These are phyloP conservation scores for Lepeophtheirus nordmannii DNA, from an alignment of 2,888 invertebrate genomes.

Conservation along the genomic window DNA sequence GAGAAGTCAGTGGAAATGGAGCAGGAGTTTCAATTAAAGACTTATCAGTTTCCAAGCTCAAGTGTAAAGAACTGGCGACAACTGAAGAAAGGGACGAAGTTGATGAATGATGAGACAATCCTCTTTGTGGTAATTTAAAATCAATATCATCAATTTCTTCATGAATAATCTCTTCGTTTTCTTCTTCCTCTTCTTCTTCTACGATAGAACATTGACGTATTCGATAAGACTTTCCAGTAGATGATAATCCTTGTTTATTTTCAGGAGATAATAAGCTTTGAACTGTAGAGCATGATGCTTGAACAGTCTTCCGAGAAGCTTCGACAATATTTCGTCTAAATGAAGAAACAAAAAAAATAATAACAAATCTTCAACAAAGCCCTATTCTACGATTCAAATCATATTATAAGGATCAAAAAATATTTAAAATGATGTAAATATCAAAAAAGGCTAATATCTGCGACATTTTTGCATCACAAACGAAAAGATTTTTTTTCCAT, in stretches of 20 bases:
- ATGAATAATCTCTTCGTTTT: constrained; percentile 24
- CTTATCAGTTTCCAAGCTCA: neutral
- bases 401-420: too few species aligned
- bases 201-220: constrained; percentile 27
- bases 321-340: neutral
- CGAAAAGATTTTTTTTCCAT: too few species aligned
- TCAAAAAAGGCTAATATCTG: too few species aligned
- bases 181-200: constrained; percentile 29
- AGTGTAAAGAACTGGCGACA: neutral
- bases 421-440: too few species aligned
- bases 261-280: neutral
- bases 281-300: neutral
- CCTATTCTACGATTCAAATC: too few species aligned
- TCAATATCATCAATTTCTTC: constrained; percentile 10
- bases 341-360: neutral
- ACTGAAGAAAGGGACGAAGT: neutral
- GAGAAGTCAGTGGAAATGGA: constrained; percentile 29
- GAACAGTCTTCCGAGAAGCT: neutral
- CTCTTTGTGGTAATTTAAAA: constrained; percentile 26
- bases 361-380: neutral
- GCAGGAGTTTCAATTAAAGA: constrained; percentile 29
- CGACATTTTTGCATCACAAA: too few species aligned
- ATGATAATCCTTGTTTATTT: constrained; percentile 37
- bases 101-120: constrained; percentile 12
- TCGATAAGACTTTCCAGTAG: neutral